Percentiles rank a stretch among this genome's conserved stretches.
These are phyloP conservation scores for Porites divaricata DNA, from an alignment of 92 coral and sea anemone genomes.

Conservation along the genomic window DNA sequence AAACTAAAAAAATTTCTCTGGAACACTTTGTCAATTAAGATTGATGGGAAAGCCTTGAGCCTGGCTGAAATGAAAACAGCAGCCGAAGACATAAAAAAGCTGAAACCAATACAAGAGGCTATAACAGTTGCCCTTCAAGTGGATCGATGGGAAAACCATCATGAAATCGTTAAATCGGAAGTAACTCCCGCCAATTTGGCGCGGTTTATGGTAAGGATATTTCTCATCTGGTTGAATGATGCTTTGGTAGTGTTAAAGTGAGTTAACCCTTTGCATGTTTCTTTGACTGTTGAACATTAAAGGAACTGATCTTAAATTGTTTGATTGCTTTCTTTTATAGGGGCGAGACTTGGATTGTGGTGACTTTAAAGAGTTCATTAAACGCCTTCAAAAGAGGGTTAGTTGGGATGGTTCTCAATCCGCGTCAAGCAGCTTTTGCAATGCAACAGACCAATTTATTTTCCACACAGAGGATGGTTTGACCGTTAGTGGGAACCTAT, in stretches of 20 bases:
- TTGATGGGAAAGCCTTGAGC: slow-evolving; percentile 1
- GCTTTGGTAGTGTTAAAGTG: neutral
- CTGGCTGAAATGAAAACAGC: slow-evolving; percentile 17
- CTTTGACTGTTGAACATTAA: neutral
- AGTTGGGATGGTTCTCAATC: neutral
- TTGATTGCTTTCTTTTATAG: neutral
- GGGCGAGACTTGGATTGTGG: neutral
- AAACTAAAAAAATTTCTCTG: too few species aligned
- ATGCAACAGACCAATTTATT: neutral
- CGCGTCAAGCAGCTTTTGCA: neutral
- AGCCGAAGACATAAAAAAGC: slow-evolving; percentile 31
- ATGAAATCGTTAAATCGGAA: neutral
- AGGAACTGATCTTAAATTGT: too few species aligned
- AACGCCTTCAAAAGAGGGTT: neutral
- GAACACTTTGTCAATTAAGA: neutral
- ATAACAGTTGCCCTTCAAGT: neutral
- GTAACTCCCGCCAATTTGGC: slow-evolving; percentile 16
- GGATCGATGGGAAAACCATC: slow-evolving; percentile 2
- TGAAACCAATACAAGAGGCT: slow-evolving; percentile 21
- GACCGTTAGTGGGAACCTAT: neutral
- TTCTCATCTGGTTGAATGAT: neutral
- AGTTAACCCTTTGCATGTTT: neutral
- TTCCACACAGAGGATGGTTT: neutral
- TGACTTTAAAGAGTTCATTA: neutral
- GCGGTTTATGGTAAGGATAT: slow-evolving; percentile 18